Evolutionary conservation across 2,797 vertebrate species (phyloP).

Genomic region (Lophius americanus): DNA sequence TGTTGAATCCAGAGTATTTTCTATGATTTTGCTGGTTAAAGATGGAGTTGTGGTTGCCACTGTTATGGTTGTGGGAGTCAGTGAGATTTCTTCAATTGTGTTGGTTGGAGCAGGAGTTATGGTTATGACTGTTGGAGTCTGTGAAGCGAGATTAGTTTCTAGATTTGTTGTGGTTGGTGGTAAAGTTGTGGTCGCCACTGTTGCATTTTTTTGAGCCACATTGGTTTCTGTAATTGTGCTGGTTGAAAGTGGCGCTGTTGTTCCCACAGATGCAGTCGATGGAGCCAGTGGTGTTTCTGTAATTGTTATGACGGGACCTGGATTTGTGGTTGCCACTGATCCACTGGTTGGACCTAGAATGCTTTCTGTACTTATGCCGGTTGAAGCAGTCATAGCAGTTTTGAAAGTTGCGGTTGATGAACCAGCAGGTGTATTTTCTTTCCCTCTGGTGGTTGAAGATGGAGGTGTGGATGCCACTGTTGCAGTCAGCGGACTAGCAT

Average conservation of each 20-base stretch:
- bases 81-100: too few species aligned
- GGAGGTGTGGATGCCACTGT: too few species aligned
- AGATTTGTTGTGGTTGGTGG: background rate
- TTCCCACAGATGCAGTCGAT: background rate
- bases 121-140: background rate
- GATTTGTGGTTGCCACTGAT: background rate
- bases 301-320: background rate
- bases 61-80: background rate
- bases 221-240: background rate
- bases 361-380: too few species aligned
- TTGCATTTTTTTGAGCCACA: background rate
- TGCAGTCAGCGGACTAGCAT: too few species aligned
- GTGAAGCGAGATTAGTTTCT: background rate
- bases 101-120: background rate
- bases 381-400: too few species aligned
- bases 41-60: background rate
- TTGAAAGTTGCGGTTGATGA: too few species aligned
- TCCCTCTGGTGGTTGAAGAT: too few species aligned
- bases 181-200: background rate
- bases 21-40: too few species aligned
- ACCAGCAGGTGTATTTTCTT: too few species aligned
- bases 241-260: background rate
- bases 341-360: background rate
- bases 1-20: too few species aligned
- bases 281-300: background rate